phyloP scores from a whole-genome alignment of 2,888 invertebrate genomes.

The Amphipoea oculea region DNA sequence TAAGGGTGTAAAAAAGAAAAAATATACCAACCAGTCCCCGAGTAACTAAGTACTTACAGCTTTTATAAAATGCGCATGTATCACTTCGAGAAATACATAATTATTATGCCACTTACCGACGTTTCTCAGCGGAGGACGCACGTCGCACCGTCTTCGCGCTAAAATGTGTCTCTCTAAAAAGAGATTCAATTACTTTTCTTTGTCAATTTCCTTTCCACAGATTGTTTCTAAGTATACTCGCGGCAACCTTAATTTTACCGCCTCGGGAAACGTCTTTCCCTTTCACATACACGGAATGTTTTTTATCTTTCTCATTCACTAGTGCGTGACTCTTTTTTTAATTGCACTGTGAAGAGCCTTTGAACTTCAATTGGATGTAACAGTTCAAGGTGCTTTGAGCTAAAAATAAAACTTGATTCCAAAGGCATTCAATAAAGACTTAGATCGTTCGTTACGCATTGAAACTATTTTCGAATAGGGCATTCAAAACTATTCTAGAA shows the following conservation, averaged over 20 bases:
- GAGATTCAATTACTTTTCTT: slow-evolving; percentile 67
- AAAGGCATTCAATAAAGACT: background rate
- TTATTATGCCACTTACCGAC: slow-evolving; percentile 6
- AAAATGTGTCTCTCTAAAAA: slow-evolving; percentile 52
- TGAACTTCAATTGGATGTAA: slow-evolving; percentile 61
- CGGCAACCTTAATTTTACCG: slow-evolving; percentile 60
- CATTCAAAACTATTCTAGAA: slow-evolving; percentile 16
- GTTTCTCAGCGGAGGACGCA: slow-evolving; percentile 22
- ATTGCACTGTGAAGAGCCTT: slow-evolving; percentile 61
- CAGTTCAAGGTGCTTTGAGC: slow-evolving; percentile 45
- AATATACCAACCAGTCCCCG: background rate
- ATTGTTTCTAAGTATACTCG: slow-evolving; percentile 61
- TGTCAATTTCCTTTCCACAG: slow-evolving; percentile 63
- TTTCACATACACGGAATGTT: slow-evolving; percentile 38
- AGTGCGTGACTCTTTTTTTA: slow-evolving; percentile 58
- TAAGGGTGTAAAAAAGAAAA: background rate
- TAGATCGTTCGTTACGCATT: background rate
- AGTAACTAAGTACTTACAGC: slow-evolving; percentile 17
- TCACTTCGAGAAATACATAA: slow-evolving; percentile 14
- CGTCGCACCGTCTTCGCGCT: slow-evolving; percentile 13
- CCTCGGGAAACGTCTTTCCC: slow-evolving; percentile 53
- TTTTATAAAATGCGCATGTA: slow-evolving; percentile 33
- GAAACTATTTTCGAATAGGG: slow-evolving; percentile 18
- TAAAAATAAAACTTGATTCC: slow-evolving; percentile 43
- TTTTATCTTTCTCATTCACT: slow-evolving; percentile 46